Base-by-base conservation (phyloP, 1,140 invertebrate species). In the Drosophila subobscura region DNA sequence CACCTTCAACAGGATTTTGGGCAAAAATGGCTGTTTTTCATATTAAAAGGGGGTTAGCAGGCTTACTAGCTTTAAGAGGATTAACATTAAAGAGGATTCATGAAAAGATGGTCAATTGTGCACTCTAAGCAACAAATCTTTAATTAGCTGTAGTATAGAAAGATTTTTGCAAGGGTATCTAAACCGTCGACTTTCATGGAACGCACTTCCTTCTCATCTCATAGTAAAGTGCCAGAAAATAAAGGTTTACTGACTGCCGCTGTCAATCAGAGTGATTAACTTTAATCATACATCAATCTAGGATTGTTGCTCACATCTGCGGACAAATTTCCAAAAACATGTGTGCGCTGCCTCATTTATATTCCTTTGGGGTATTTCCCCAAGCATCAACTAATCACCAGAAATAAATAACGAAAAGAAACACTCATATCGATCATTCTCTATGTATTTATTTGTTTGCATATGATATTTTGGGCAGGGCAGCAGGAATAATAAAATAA, bases 191-290 rank as follows among this genome's bases (percentile, higher is more conserved):
- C 16, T 20, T 20, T 20, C 16, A 20, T 1, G 16, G 16, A 20
- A 20, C 0, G 16, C 16, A 20, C 16, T 20, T 20, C 16, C 16
- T 20, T 20, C 1, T 20, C 16, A 20, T 20, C 16, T 20, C 0
- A 20, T 1, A 20, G 16, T 1, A 20, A 33, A 33, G 29, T 33
- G 29, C 8, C 29, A 33, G 12, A 42, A 65, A 10, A 29, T 14
- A 29, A 2, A 3, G 8, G 29, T 56, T 55, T 20, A 42, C 42
- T 33, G 22, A 67, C 47, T 65, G 50, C 67, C 27, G 55, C 56
- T 68, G 65, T 67, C 65, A 68, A 67, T 55, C 50, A 67, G 20
- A 33, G 41, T 33, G 50, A 67, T 68, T 67, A 68, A 41, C 25
- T 47, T 16, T n/a, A 46, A 22, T 23, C 44, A 41, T 47, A 54